Evolutionary conservation across 2,888 invertebrate genomes (phyloP), one percentile per base, ranked within the genome.

Genomic region (Pseudococcus longispinus): DNA sequence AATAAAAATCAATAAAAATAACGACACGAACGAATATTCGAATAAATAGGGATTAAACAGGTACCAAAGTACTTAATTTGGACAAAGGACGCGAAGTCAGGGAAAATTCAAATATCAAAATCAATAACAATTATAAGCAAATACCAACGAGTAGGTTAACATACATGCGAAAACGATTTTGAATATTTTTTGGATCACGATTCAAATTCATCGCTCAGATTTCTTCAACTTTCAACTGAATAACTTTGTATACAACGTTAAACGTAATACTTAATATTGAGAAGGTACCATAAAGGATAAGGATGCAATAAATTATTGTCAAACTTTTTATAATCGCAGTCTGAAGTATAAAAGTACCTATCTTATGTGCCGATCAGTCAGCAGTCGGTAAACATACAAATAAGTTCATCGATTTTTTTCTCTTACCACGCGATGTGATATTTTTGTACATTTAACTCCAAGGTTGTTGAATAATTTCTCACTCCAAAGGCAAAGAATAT

Each of bases 371-470:
- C 26, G 70, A 70, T 70, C 70, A 70, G 70, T 15, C 29, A 5
- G 70, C 29, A 70, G 8, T 70, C 18, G 70, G 26, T 70, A 70
- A 70, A 70, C 70, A 29, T 18, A 70, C 23, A 51, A 13, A 46
- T 46, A 65, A 70, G 70, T 70, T 29, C 70, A 70, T 70, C 18
- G 70, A 70, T 70, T 70, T 70, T 32, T 70, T 70, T 29, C 29
- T 29, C 6, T 29, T 15, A 29, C 70, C 70, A 70, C 70, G 70
- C 70, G 70, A 70, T 29, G 29, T 70, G 26, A 70, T 70, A 29
- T 70, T 70, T 29, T 26, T 70, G 70, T 70, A 18, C 32, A 29
- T 70, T 26, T 6, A 70, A 18, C 32, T 29, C 29, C 70, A 70
- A 70, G 70, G 70, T 70, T 70, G 20, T 11, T 20, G 60, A 60